A percentile compares a stretch with the other conserved stretches of the same genome.
Conservation (phyloP, 2,797 vertebrate genomes). For the Syncerus caffer region DNA sequence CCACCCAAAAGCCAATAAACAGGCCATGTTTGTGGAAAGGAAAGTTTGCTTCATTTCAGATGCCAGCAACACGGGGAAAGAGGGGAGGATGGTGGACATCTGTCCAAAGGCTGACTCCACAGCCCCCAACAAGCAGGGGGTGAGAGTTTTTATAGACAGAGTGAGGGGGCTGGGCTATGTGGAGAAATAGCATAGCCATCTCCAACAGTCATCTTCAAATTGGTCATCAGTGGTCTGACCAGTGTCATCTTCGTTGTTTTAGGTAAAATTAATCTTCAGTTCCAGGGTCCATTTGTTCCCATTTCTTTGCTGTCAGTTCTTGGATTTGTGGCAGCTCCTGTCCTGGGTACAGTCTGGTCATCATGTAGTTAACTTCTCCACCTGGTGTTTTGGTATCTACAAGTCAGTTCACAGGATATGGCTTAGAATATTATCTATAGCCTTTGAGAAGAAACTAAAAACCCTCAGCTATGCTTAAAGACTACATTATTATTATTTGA, state of each 20-base stretch:
- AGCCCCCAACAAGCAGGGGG: not conserved
- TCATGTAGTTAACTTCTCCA: not conserved
- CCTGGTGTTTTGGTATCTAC: not conserved
- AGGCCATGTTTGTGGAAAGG: not conserved
- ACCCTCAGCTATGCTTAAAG: not conserved
- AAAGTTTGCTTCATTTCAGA: not conserved
- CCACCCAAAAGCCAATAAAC: not conserved
- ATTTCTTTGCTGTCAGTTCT: not conserved
- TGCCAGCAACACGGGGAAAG: fast-evolving
- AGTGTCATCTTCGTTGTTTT: not conserved
- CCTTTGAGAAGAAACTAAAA: not conserved
- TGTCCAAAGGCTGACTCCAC: not conserved
- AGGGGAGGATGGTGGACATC: fast-evolving
- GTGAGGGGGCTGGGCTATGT: not conserved
- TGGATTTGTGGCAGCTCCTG: not conserved
- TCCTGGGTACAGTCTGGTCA: not conserved
- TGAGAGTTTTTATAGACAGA: not conserved
- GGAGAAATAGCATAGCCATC: not conserved
- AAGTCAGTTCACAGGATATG: not conserved
- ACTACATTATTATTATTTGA: not conserved
- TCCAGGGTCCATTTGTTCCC: not conserved
- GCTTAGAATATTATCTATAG: not conserved
- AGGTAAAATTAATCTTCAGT: not conserved
- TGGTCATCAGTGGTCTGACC: not conserved
- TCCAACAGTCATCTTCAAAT: not conserved